phyloP scores from a whole-genome alignment of 2,797 vertebrate species.

The Sitta carolinensis region DNA sequence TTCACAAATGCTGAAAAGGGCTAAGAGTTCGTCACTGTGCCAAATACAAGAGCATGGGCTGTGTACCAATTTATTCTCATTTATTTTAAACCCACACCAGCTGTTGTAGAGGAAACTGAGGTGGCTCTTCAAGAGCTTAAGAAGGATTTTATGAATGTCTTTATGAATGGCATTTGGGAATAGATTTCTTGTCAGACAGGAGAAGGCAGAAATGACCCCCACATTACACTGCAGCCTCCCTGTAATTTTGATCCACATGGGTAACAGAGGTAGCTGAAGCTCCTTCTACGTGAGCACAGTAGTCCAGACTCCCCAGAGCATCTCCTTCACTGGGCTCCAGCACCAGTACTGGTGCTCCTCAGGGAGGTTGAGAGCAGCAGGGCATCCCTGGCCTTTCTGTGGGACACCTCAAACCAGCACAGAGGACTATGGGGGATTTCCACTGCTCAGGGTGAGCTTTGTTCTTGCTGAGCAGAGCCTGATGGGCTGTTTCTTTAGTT shows the following conservation, averaged over 20 bases:
- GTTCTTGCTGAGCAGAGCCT: not conserved
- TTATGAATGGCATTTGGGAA: not conserved
- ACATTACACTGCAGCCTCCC: not conserved
- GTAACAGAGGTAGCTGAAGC: not conserved
- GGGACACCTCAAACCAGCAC: not conserved
- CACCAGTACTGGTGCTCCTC: not conserved
- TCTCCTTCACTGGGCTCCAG: not conserved
- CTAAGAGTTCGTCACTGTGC: not conserved
- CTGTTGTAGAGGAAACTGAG: not conserved
- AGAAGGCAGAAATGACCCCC: not conserved
- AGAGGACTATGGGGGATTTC: not conserved
- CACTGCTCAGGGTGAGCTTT: not conserved
- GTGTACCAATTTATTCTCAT: not conserved
- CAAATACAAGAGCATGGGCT: not conserved
- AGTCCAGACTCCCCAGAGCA: accelerated
- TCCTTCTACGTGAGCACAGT: not conserved
- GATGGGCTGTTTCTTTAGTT: not conserved
- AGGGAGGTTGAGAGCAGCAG: not conserved
- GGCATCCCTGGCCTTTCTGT: not conserved
- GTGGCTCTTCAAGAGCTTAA: not conserved
- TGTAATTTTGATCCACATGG: not conserved
- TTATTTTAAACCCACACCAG: not conserved
- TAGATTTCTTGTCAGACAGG: not conserved
- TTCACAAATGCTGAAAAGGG: not conserved
- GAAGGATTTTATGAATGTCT: not conserved